Evolutionary conservation across 2,797 vertebrate species (phyloP), one percentile per base, ranked within the genome.

Genomic region (Fundulus diaphanus): DNA sequence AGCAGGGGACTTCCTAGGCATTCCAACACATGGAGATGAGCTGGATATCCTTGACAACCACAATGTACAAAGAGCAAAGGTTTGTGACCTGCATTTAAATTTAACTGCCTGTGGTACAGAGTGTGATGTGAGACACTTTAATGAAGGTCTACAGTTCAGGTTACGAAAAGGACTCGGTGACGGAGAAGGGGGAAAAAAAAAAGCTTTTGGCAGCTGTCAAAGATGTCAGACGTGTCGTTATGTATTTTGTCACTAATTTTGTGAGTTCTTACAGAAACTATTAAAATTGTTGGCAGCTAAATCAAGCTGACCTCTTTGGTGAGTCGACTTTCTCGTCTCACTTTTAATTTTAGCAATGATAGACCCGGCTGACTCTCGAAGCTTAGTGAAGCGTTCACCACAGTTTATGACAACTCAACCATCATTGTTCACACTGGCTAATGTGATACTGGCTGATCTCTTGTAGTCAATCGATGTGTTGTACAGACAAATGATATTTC

Each of bases 71-170:
- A 74, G 81, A 79, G 72, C 68, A 78, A 49, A 70, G 67, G 75
- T 82, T 56, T 70, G n/a, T 65, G 73, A 85, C 87, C 85, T 85
- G 80, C 71, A 35, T 81, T 76, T 90, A 85, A 87, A 83, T 86
- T 76, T 80, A 91, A 85, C 87, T 46, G 73, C 12, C 40, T 27
- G 66, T 48, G 61, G 63, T 24, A 54, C 82, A 83, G 42, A 2
- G 80, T 75, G 77, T 86, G 80, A 81, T 46, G 63, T 52, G 67
- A 76, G 77, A 71, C 61, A 46, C 79, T 80, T 78, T 67, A 78
- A 87, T 77, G 83, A 61, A 76, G 49, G 74, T 79, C 70, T 42
- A 0, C 48, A 44, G 82, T 77, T 92, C 79, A n/a, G 57, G 81
- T 92, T 92, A 89, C 90, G 68, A 8, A 72, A 71, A 0, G 69